Evolutionary conservation across 2,113 vertebrate species (phyloP), one percentile per base, ranked within the genome.

Genomic region (Anoura caudifer): DNA sequence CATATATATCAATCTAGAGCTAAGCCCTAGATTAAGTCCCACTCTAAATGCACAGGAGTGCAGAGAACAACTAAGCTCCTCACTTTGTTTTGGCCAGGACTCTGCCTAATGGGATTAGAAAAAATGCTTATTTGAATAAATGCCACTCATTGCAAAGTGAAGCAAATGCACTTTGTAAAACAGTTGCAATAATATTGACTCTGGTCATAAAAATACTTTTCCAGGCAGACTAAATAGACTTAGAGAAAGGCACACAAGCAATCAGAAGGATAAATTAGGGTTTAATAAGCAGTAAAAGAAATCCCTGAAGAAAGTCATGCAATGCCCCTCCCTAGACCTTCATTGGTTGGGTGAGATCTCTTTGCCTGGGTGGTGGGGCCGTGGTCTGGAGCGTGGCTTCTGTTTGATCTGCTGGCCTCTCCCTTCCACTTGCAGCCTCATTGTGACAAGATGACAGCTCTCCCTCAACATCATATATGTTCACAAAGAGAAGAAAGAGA

Each of bases 141-240:
- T 83, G 84, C 75, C 31, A 86, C 90, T 28, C 84, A 93, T 97
- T 96, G 75, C 94, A 95, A 65, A 36, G 43, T 36, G 61, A 95
- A 79, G 90, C 96, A 26, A 98, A 97, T 97, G 94, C 92, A 70
- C 69, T 47, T 95, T 96, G 96, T 96, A 96, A 97, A 97, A 88
- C 91, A 97, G 96, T 88, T 97, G 95, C 93, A 97, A 92, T 96
- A 97, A 97, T 97, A 95, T 89, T 94, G 93, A 91, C 94, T 90
- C 79, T 94, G 96, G 92, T 96, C 92, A 95, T 56, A 73, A 97
- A 98, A 97, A 98, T 98, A 97, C 97, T 97, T 98, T 98, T 98
- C 98, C 95, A 98, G 94, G 94, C 84, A 97, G 96, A 97, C 97
- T 97, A 97, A 98, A 94, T 96, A 97, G 91, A 96, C 92, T 96